Conservation (phyloP, 1,140 invertebrate species). For the Phenacoccus solenopsis region DNA sequence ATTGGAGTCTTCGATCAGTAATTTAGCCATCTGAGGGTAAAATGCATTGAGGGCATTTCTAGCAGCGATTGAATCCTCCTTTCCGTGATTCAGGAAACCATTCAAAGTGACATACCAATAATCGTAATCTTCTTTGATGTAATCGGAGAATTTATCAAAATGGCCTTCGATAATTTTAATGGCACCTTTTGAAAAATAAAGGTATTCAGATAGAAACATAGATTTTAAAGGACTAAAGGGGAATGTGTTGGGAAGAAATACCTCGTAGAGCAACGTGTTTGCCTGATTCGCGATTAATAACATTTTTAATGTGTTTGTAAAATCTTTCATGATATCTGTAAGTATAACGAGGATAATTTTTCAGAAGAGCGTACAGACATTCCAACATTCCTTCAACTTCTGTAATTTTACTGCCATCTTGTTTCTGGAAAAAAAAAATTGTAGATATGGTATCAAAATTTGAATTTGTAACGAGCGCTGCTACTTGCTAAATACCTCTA, state of each 20-base stretch:
- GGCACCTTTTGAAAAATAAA: not conserved
- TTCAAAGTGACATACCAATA: not conserved
- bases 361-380: not conserved
- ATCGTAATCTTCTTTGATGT: not conserved
- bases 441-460: not conserved
- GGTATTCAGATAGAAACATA: no score
- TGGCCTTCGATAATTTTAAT: not conserved
- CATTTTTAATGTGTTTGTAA: not conserved
- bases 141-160: not conserved
- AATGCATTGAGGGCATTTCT: not conserved
- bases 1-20: not conserved
- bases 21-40: not conserved
- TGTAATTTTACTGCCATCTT: not conserved
- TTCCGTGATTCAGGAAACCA: not conserved
- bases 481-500: not conserved
- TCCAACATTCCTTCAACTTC: not conserved
- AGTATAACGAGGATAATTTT: not conserved
- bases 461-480: not conserved
- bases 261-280: not conserved
- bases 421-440: not conserved
- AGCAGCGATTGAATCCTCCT: not conserved
- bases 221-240: no score
- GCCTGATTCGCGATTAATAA: not conserved
- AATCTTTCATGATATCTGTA: not conserved
- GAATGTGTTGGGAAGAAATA: no score